Percentiles rank a stretch among this genome's conserved stretches.
These are phyloP conservation scores for Xestoiulus laeticollis DNA, from an alignment of 2,888 invertebrate species.

Conservation along the genomic window DNA sequence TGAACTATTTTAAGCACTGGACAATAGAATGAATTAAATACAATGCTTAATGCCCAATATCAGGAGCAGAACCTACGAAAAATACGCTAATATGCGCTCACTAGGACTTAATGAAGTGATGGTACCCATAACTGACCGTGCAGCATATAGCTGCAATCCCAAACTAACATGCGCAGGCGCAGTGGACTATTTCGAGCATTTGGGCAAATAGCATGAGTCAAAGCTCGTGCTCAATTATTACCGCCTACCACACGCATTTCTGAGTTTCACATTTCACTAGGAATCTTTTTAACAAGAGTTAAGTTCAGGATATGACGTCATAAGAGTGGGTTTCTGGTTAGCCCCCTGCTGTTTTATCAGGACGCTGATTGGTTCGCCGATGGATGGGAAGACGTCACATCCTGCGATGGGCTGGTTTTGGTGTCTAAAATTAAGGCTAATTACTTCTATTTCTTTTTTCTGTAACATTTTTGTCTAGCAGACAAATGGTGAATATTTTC, in stretches of 20 bases:
- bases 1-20: too few relatives aligned
- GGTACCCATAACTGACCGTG: too few relatives aligned
- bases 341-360: neutral
- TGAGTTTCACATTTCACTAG: neutral
- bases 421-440: slow-evolving; percentile 15
- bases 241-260: slow-evolving; percentile 1
- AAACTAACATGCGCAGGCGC: too few relatives aligned
- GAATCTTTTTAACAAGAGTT: neutral
- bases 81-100: too few relatives aligned
- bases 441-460: neutral
- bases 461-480: neutral
- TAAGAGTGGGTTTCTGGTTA: neutral
- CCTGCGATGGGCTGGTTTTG: neutral
- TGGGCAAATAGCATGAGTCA: neutral
- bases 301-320: neutral
- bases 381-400: neutral
- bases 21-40: too few relatives aligned
- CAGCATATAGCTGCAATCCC: too few relatives aligned
- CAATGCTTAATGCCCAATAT: too few relatives aligned
- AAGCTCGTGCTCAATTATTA: neutral
- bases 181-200: too few relatives aligned
- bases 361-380: neutral
- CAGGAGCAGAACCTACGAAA: too few relatives aligned
- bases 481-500: neutral
- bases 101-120: too few relatives aligned